These are phyloP conservation scores for Sialia sialis DNA, from an alignment of 2,113 vertebrate genomes.

Conservation along the genomic window DNA sequence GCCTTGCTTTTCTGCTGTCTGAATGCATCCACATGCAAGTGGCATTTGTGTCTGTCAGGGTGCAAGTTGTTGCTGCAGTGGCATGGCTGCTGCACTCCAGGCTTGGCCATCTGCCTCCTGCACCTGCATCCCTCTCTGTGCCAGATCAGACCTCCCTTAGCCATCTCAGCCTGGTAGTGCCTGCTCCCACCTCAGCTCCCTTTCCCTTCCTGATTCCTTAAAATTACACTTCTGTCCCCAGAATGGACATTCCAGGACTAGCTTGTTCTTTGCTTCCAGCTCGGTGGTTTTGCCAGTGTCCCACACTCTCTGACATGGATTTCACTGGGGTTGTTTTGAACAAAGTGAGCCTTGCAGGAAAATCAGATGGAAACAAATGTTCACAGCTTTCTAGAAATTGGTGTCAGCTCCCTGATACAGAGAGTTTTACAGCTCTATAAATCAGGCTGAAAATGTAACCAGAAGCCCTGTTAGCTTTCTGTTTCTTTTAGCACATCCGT, in stretches of 20 bases:
- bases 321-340: not conserved
- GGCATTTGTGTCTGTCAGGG: not conserved
- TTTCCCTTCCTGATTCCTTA: not conserved
- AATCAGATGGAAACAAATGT: conserved; percentile 57
- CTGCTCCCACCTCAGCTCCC: not conserved
- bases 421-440: conserved; percentile 68
- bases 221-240: not conserved
- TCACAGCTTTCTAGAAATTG: conserved; percentile 62
- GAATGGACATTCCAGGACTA: not conserved
- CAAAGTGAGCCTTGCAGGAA: conserved; percentile 3
- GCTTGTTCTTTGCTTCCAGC: not conserved
- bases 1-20: not conserved
- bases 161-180: not conserved
- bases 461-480: conserved; percentile 64
- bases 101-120: not conserved
- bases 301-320: not conserved
- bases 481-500: conserved; percentile 71
- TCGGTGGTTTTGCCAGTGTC: not conserved
- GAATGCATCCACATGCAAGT: fast-evolving
- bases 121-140: not conserved
- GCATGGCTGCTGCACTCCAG: not conserved
- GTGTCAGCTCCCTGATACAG: conserved; percentile 63
- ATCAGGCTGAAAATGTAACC: conserved; percentile 69
- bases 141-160: not conserved
- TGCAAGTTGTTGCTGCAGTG: not conserved